Percentiles rank a stretch among this genome's conserved stretches.
These are phyloP conservation scores for Notodonta ziczac DNA, from an alignment of 2,888 invertebrate genomes.

Conservation along the genomic window DNA sequence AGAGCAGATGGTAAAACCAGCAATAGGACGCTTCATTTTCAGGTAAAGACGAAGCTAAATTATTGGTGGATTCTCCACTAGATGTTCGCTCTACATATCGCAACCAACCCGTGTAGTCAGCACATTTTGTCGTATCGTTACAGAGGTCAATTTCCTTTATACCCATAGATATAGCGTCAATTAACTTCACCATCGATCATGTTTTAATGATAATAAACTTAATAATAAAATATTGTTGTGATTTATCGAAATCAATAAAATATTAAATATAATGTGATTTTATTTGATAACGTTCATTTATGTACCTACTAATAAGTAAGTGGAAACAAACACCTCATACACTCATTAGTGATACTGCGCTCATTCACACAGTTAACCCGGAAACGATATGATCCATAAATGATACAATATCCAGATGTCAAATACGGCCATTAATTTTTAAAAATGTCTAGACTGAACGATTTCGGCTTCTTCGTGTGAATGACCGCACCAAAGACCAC, in stretches of 20 bases:
- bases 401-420: no score
- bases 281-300: not conserved
- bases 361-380: no score
- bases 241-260: conserved; percentile 48
- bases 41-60: not conserved
- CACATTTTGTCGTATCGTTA: conserved; percentile 11
- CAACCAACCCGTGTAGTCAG: conserved; percentile 1
- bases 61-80: not conserved
- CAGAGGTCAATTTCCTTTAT: conserved; percentile 22
- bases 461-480: no score
- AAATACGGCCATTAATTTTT: no score
- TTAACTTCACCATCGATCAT: conserved; percentile 52
- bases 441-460: no score
- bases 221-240: conserved; percentile 58
- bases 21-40: not conserved
- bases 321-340: no score
- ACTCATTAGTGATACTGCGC: no score
- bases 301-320: not conserved
- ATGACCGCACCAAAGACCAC: no score
- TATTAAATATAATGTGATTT: not conserved
- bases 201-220: conserved; percentile 43
- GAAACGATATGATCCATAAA: no score
- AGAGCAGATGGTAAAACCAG: not conserved
- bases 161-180: conserved; percentile 56
- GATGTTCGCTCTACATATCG: not conserved